Conservation (phyloP, 2,113 vertebrate species). For the Cinclus mexicanus region DNA sequence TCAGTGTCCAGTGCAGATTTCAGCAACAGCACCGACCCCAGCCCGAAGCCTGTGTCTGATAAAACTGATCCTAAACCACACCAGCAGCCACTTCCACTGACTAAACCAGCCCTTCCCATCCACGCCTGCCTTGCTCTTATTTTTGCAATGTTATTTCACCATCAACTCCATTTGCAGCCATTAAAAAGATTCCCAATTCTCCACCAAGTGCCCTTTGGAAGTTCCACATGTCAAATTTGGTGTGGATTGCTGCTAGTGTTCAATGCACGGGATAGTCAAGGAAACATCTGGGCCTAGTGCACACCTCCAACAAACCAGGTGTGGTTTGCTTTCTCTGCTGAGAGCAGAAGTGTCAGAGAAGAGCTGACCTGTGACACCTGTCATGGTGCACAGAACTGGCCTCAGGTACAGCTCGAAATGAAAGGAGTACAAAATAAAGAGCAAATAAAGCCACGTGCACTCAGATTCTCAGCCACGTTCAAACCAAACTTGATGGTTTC, state of each 20-base stretch:
- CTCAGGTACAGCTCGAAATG: not conserved
- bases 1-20: not conserved
- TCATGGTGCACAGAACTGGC: accelerated
- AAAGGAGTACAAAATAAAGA: not conserved
- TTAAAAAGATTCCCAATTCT: not conserved
- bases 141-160: not conserved
- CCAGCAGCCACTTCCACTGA: not conserved
- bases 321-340: not conserved
- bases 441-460: not conserved
- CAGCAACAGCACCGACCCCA: not conserved
- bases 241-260: not conserved
- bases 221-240: not conserved
- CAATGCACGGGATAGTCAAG: accelerated
- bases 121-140: not conserved
- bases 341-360: accelerated
- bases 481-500: not conserved
- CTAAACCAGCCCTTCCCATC: not conserved
- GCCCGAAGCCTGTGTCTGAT: accelerated
- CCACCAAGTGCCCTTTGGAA: not conserved
- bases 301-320: accelerated
- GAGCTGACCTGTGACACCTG: accelerated
- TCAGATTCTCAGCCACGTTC: not conserved
- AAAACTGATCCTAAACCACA: not conserved
- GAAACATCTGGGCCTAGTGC: not conserved
- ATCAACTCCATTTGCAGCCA: not conserved